Base-by-base conservation (phyloP, 2,113 vertebrate genomes). In the Microcebus lehilahytsara region DNA sequence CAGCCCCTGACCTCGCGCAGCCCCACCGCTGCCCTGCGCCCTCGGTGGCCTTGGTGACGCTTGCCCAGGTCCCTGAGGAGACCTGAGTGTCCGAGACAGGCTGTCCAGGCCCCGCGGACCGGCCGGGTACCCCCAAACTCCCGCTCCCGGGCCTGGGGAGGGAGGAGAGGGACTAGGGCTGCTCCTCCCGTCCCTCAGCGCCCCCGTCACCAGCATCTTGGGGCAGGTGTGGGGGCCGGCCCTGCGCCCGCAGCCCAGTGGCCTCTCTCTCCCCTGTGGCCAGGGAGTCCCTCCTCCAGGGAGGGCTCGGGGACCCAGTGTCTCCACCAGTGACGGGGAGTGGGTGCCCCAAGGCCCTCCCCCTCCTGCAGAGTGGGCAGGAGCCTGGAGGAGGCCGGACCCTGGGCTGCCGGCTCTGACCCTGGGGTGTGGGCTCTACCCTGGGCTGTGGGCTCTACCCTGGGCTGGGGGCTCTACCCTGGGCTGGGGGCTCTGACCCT, bases 281-380 rank as follows among this genome's bases (percentile, higher is more conserved):
- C 46, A 46, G 32, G 3, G 23, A 6, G 42, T 42, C 42, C 42
- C 42, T 3, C 25, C 9, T n/a, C 51, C 11, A 4, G 22, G 51
- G 11, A 6, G 9, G 30, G 17, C 30, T 9, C 34, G 3, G 32
- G 3, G 23, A 6, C 23, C 23, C 17, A 30, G 34, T 8, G 42
- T n/a, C 66, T 25, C 42, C 9, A 9, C 4, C 3, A 2, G 51
- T 1, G 53, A 56, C 12, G 16, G 2, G 6, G 25, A 16, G 30
- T 34, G 30, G 62, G 14, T 5, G 30, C 86, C n/a, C 25, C 16
- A 17, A 6, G n/a, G 25, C 11, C 34, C n/a, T 17, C 9, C 11
- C 19, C 22, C n/a, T 6, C 8, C 14, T 6, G 40, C 32, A 4
- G 62, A 75, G 4, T 3, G 22, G 11, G n/a, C 10, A 5, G 9